These are phyloP conservation scores for Leptogaster cylindrica DNA, from an alignment of 2,888 invertebrate genomes.

Conservation along the genomic window DNA sequence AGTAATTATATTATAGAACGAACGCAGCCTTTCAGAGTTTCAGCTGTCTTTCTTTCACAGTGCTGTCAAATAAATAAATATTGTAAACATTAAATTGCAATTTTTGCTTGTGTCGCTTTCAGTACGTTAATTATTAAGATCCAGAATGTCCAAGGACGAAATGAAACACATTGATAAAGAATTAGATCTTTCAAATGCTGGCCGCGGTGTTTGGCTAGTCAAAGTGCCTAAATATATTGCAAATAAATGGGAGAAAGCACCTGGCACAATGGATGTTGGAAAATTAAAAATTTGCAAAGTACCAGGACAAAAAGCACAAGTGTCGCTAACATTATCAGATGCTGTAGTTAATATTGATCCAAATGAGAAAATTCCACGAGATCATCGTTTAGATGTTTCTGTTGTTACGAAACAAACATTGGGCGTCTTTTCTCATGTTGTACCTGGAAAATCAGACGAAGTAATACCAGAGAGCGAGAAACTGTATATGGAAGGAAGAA, in stretches of 20 bases:
- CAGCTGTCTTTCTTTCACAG: no score
- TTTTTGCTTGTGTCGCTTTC: no score
- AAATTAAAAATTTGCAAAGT: conserved; percentile 86
- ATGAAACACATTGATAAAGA: conserved; percentile 73
- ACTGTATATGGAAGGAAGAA: conserved; percentile 89
- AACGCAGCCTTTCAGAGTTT: not conserved
- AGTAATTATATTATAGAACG: not conserved
- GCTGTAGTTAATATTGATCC: conserved; percentile 79
- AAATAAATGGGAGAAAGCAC: conserved; percentile 90
- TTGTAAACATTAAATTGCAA: conserved; percentile 9
- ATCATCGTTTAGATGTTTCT: conserved; percentile 89
- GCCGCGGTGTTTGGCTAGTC: conserved; percentile 94
- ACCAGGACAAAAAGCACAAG: conserved; percentile 83
- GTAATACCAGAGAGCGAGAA: conserved; percentile 81
- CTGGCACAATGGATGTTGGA: conserved; percentile 92
- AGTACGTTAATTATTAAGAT: not conserved
- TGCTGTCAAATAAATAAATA: not conserved
- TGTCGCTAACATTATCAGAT: conserved; percentile 83
- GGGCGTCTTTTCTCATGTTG: conserved; percentile 88
- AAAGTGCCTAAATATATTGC: conserved; percentile 97
- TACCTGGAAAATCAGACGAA: conserved; percentile 67
- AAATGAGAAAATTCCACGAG: conserved; percentile 86
- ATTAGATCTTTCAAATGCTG: conserved; percentile 86
- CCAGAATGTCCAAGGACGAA: conserved; percentile 59
- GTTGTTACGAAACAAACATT: conserved; percentile 90